Percentiles rank a stretch among this genome's conserved stretches.
phyloP scores from a whole-genome alignment of 2,888 invertebrate genomes.

The Hylaea fasciaria region DNA sequence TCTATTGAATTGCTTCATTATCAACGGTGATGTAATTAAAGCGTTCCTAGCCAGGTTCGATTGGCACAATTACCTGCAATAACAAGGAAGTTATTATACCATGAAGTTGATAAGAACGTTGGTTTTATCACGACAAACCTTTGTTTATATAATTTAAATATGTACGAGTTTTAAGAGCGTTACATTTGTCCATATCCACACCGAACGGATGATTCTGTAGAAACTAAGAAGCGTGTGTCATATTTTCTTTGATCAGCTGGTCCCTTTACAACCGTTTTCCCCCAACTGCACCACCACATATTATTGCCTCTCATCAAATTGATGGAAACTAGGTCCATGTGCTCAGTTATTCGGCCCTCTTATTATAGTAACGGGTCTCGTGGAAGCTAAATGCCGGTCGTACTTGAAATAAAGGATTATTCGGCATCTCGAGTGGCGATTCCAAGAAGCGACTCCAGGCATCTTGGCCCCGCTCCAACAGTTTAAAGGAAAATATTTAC shows the following conservation, averaged over 20 bases:
- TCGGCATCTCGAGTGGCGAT: slow-evolving; percentile 24
- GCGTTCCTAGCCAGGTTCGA: slow-evolving; percentile 24
- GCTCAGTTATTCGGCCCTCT: slow-evolving; percentile 9
- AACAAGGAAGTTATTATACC: slow-evolving; percentile 38
- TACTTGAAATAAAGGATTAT: slow-evolving; percentile 32
- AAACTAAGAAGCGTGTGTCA: too few species aligned
- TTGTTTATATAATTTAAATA: background rate
- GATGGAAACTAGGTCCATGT: slow-evolving; percentile 7
- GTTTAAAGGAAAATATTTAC: slow-evolving; percentile 65
- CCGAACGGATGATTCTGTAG: too few species aligned
- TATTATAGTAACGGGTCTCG: slow-evolving; percentile 18
- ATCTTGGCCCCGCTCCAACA: slow-evolving; percentile 60
- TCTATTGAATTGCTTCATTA: slow-evolving; percentile 29
- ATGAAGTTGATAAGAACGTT: slow-evolving; percentile 28
- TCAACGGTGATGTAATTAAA: slow-evolving; percentile 32
- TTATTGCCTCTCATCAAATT: slow-evolving; percentile 2
- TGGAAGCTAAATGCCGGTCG: slow-evolving; percentile 13
- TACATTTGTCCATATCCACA: too few species aligned
- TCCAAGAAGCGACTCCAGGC: slow-evolving; percentile 26
- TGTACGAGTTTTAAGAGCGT: too few species aligned
- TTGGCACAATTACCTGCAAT: slow-evolving; percentile 33
- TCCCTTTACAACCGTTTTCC: background rate
- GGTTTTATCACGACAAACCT: slow-evolving; percentile 22
- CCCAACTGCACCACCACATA: background rate
- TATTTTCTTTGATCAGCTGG: too few species aligned